A percentile compares a stretch with the other conserved stretches of the same genome.
Evolutionary conservation across 2,888 invertebrate genomes (phyloP).

Genomic region (Argynnis bischoffii): DNA sequence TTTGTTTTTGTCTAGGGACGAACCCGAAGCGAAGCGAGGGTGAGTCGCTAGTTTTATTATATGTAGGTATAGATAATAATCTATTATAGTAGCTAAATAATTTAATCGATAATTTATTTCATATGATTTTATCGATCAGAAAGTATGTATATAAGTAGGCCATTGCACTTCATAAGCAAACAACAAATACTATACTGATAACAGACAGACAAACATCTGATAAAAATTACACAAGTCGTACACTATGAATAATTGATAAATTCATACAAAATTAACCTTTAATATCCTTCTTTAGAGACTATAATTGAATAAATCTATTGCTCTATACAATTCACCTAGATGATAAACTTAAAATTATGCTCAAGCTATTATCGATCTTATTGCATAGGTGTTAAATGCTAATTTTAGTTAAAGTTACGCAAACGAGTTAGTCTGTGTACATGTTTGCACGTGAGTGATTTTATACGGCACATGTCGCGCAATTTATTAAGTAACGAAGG

Average conservation of each 20-base stretch:
- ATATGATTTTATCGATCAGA: slow-evolving; percentile 17
- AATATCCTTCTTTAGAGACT: accelerated
- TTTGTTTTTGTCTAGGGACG: no score
- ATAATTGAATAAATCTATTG: background rate
- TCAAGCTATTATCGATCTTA: slow-evolving; percentile 21
- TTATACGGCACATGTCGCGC: slow-evolving; percentile 29
- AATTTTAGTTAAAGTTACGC: background rate
- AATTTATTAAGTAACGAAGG: slow-evolving; percentile 36
- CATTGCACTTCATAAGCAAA: slow-evolving; percentile 36
- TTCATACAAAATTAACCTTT: slow-evolving; percentile 12
- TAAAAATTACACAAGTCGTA: slow-evolving; percentile 24
- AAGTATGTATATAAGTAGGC: slow-evolving; percentile 33
- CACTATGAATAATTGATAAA: slow-evolving; percentile 19
- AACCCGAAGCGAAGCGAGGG: no score
- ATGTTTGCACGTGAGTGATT: slow-evolving; percentile 28
- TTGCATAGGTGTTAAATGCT: background rate
- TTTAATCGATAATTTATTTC: slow-evolving; percentile 6
- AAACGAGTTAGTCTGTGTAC: background rate
- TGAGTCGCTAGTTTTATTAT: no score
- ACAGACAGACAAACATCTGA: slow-evolving; percentile 31
- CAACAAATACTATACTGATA: slow-evolving; percentile 31
- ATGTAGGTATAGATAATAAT: no score
- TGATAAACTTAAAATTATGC: background rate
- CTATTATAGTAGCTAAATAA: no score
- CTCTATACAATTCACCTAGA: background rate